Evolutionary conservation across 1,140 invertebrate species (phyloP).

Genomic region (Schmidtea mediterranea): DNA sequence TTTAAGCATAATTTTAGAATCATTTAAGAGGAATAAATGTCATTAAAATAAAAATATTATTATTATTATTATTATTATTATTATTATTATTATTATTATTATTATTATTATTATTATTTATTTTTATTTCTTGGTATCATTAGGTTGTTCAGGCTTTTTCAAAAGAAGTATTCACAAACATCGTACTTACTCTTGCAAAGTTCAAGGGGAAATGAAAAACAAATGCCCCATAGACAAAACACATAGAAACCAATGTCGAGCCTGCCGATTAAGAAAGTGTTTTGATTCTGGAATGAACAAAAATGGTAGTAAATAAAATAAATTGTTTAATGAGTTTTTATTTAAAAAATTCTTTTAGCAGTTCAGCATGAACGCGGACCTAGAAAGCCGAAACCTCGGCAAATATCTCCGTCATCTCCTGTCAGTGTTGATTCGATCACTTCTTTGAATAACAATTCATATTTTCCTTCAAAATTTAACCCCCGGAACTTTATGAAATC

Average conservation of each 20-base stretch:
- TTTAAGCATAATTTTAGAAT: neutral
- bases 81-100: no score
- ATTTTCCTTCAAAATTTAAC: no score
- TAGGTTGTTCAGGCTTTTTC: slow-evolving; percentile 5
- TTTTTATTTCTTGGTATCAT: no score
- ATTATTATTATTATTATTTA: no score
- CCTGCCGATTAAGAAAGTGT: slow-evolving; percentile 77
- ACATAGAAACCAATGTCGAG: slow-evolving; percentile 78
- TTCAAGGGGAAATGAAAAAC: slow-evolving; percentile 62
- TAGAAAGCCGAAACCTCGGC: slow-evolving; percentile 15
- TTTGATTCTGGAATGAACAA: slow-evolving; percentile 64
- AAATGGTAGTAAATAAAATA: neutral
- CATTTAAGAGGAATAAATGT: no score
- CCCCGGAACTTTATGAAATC: no score
- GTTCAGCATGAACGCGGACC: slow-evolving; percentile 36
- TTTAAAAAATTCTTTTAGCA: slow-evolving; percentile 17
- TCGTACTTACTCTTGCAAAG: slow-evolving; percentile 79
- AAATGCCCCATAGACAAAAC: slow-evolving; percentile 83
- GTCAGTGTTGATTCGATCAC: no score
- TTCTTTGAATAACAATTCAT: no score
- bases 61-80: no score
- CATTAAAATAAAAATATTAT: no score
- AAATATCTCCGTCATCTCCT: neutral
- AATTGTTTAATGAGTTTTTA: neutral
- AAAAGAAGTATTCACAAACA: slow-evolving; percentile 81